Evolutionary conservation across 2,113 vertebrate species (phyloP), one percentile per base, ranked within the genome.

Genomic region (Atrichornis clamosus): DNA sequence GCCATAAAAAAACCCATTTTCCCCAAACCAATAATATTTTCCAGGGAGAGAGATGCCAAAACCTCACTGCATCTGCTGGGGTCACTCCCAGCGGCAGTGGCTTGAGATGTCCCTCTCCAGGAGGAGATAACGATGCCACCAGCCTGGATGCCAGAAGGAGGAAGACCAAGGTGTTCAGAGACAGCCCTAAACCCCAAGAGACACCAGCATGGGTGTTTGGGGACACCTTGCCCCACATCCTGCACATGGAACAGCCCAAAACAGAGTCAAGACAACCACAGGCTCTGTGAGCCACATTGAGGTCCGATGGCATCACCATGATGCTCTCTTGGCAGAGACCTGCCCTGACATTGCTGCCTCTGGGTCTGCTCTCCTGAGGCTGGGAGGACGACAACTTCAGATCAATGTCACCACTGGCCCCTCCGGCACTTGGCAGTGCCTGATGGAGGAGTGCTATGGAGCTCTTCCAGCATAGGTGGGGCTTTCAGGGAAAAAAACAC

Each of bases 391-490:
- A 59, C 27, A 62, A 72, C 41, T 70, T 74, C 63, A 69, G 30
- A 42, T 3, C 0, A 0, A 37, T 5, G 11, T 47, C 46, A 55
- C 26, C 62, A 62, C 16, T 1, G 0, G 27, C 3, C 63, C 21
- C 41, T 26, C 15, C 0, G 0, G 70, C 0, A 1, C 32, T 26
- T 0, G 2, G 39, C 8, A 15, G 53, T 27, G 37, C 37, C 46
- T 0, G 0, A 11, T 1, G 15, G 3, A 53, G 78, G 49, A 69
- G 15, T 1, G 1, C 32, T 20, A 42, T 0, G 3, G 74, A 88
- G 83, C 35, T 75, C 47, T 46, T 72, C 62, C 42, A 93, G 33
- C 35, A 46, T 21, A 39, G 4, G 3, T 3, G 4, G 12, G 18
- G 32, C 59, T 90, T 77, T 49, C n/a, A 58, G 39, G 10, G 47